Evolutionary conservation across 2,797 vertebrate genomes (phyloP).

Genomic region (Rhynchotus rufescens): DNA sequence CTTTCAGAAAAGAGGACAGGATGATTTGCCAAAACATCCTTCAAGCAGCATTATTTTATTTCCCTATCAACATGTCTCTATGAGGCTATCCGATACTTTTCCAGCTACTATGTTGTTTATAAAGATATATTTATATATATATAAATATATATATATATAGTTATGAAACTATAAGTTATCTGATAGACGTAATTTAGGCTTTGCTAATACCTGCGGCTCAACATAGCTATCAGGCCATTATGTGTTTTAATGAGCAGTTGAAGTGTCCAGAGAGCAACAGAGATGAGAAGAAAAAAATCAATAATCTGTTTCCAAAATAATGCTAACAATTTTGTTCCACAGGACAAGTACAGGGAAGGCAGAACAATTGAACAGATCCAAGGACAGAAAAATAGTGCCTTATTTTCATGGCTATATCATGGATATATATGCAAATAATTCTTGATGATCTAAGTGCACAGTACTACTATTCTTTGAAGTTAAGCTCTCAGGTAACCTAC

Average conservation of each 20-base stretch:
- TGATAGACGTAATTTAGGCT: background rate
- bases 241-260: background rate
- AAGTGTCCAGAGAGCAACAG: background rate
- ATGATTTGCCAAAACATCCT: background rate
- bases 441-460: background rate
- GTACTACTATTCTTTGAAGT: background rate
- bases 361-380: background rate
- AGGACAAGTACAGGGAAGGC: background rate
- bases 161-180: background rate
- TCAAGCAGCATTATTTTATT: background rate
- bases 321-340: background rate
- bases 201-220: background rate
- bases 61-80: background rate
- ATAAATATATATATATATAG: no score
- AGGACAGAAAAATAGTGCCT: background rate
- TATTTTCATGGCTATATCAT: background rate
- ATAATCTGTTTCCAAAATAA: background rate
- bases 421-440: background rate
- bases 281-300: slow-evolving; percentile 14
- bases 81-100: background rate
- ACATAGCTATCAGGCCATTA: background rate
- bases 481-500: background rate
- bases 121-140: no score
- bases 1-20: background rate
- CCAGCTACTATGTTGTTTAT: background rate